Conservation (phyloP, 2,888 invertebrate species). For the Lissonota sp. region DNA sequence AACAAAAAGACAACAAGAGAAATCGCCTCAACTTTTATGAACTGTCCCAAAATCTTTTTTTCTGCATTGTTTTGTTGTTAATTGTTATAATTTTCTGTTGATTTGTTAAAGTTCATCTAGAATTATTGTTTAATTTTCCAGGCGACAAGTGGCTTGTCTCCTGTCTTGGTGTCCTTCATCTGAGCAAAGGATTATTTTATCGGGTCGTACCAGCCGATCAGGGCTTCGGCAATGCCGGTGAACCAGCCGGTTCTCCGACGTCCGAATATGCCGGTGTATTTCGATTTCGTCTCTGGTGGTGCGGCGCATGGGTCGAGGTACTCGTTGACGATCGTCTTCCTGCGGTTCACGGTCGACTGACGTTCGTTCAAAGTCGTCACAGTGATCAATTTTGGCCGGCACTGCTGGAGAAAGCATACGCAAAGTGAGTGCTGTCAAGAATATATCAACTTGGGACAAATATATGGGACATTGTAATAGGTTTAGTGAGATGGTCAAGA, state of each 20-base stretch:
- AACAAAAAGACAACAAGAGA: no score
- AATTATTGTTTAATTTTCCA: conserved; percentile 81
- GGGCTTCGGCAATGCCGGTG: conserved; percentile 87
- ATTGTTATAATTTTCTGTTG: not conserved
- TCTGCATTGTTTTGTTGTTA: not conserved
- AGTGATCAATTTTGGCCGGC: conserved; percentile 96
- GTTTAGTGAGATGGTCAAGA: no score
- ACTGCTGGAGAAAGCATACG: conserved; percentile 95
- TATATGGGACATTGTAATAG: no score
- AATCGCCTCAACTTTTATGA: conserved; percentile 8
- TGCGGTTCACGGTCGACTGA: conserved; percentile 93
- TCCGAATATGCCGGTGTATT: conserved; percentile 90
- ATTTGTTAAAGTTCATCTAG: not conserved
- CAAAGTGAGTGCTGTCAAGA: conserved; percentile 88
- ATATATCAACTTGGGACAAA: no score
- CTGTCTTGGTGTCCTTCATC: conserved; percentile 93
- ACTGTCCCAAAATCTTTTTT: not conserved
- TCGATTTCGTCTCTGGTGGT: conserved; percentile 97
- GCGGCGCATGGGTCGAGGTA: conserved; percentile 96
- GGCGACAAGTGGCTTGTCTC: conserved; percentile 96
- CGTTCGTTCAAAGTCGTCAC: conserved; percentile 92
- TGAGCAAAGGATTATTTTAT: conserved; percentile 95
- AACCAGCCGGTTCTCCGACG: conserved; percentile 83
- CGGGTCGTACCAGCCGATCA: conserved; percentile 96
- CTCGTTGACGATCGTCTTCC: conserved; percentile 95